phyloP scores from a whole-genome alignment of 2,113 vertebrate species.

The Paradoxurus hermaphroditus region DNA sequence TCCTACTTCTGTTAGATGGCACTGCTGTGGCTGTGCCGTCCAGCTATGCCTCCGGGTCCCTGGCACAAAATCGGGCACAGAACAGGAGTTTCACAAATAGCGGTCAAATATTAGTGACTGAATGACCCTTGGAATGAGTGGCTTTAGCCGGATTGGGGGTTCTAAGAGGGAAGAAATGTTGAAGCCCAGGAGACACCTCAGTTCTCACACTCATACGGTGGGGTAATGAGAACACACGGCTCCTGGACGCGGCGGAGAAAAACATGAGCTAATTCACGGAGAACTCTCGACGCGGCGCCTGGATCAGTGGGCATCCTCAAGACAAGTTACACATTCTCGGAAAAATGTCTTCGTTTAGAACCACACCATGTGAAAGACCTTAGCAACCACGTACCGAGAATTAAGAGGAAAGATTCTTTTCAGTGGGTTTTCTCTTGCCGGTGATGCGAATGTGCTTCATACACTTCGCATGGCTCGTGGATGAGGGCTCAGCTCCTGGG shows the following conservation, averaged over 20 bases:
- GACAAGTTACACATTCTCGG: neutral
- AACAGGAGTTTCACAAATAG: neutral
- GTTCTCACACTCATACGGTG: neutral
- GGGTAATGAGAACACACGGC: neutral
- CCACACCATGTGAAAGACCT: neutral
- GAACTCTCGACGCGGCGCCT: neutral
- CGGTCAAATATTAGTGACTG: accelerated
- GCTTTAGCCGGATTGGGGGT: neutral
- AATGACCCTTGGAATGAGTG: neutral
- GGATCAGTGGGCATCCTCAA: neutral
- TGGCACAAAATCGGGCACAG: neutral
- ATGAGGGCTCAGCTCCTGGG: neutral
- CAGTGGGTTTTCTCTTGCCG: neutral
- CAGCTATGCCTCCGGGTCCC: accelerated
- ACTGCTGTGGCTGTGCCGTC: accelerated
- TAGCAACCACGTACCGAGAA: neutral
- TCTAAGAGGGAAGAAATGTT: neutral
- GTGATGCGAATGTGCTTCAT: neutral
- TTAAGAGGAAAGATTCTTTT: constrained; percentile 17
- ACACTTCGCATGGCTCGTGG: neutral
- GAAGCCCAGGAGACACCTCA: neutral
- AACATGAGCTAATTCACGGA: neutral
- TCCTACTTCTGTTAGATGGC: neutral
- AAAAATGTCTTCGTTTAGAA: neutral
- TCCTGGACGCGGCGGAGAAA: neutral